Evolutionary conservation across 2,113 vertebrate species (phyloP).

Genomic region (Epinephelus fuscoguttatus): DNA sequence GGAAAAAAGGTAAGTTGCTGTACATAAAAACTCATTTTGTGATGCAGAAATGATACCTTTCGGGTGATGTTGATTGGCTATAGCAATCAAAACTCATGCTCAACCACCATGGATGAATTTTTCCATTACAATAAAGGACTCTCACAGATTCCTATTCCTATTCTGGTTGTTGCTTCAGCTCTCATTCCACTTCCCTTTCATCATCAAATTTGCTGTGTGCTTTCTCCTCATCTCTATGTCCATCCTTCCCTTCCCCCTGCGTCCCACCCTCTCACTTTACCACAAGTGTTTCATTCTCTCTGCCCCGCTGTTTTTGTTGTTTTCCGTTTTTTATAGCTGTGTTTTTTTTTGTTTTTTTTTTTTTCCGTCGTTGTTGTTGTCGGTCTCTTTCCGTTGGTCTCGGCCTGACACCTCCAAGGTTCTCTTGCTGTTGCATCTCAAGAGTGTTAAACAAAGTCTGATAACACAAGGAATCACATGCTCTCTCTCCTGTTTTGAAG

Average conservation of each 20-base stretch:
- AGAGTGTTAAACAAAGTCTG: constrained; percentile 54
- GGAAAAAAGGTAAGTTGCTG: not conserved
- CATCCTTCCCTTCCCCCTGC: not conserved
- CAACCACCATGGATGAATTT: not conserved
- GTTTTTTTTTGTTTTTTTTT: constrained; percentile 25
- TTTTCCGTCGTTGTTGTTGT: not conserved
- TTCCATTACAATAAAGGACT: not conserved
- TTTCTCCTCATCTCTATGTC: constrained; percentile 12
- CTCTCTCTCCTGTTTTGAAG: constrained; percentile 15
- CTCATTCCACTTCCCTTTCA: not conserved
- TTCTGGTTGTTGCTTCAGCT: not conserved
- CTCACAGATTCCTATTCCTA: not conserved
- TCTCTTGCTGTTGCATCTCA: constrained; percentile 35
- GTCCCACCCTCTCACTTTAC: constrained; percentile 56
- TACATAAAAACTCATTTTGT: not conserved
- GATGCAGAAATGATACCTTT: not conserved
- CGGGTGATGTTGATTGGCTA: not conserved
- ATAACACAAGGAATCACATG: constrained; percentile 40
- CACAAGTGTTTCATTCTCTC: constrained; percentile 63
- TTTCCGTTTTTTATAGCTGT: constrained; percentile 46
- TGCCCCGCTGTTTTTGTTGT: constrained; percentile 56
- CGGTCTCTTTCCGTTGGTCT: constrained; percentile 46
- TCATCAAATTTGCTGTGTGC: constrained; percentile 15
- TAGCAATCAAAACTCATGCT: not conserved
- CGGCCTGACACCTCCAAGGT: constrained; percentile 55